A percentile compares a stretch with the other conserved stretches of the same genome.
These are phyloP conservation scores for Ictalurus furcatus DNA, from an alignment of 2,113 vertebrate species.

Conservation along the genomic window DNA sequence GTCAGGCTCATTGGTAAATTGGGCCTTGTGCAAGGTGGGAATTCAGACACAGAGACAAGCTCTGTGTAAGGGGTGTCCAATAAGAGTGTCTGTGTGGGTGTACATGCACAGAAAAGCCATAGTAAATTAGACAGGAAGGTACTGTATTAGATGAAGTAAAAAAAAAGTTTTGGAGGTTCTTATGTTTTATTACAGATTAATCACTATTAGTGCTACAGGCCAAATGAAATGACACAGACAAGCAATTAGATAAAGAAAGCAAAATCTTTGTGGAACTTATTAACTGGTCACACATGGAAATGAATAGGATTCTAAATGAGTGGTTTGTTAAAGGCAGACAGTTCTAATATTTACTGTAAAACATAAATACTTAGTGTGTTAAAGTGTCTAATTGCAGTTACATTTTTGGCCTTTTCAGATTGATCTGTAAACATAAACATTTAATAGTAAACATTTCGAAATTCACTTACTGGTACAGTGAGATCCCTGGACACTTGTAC, in stretches of 20 bases:
- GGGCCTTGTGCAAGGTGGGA: slow-evolving; percentile 21
- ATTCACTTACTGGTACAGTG: not conserved
- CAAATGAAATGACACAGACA: not conserved
- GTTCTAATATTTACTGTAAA: not conserved
- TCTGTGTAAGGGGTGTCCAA: slow-evolving; percentile 2
- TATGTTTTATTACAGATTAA: not conserved
- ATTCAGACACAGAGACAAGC: slow-evolving; percentile 4
- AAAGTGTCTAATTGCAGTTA: not conserved
- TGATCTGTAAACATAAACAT: not conserved
- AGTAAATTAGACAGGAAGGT: not conserved
- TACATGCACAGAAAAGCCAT: not conserved
- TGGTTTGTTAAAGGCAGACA: not conserved
- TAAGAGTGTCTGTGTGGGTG: slow-evolving; percentile 15
- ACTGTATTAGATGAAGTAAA: not conserved
- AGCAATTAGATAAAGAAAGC: not conserved
- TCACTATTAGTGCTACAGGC: not conserved
- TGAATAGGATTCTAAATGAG: not conserved
- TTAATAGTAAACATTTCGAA: not conserved
- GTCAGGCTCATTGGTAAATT: slow-evolving; percentile 39
- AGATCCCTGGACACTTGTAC: not conserved
- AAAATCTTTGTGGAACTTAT: not conserved
- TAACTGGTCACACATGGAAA: not conserved
- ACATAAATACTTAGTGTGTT: not conserved
- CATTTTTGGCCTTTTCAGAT: not conserved
- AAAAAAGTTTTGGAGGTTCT: not conserved